Evolutionary conservation across 2,797 vertebrate genomes (phyloP).

Genomic region (Buphagus erythrorhynchus): DNA sequence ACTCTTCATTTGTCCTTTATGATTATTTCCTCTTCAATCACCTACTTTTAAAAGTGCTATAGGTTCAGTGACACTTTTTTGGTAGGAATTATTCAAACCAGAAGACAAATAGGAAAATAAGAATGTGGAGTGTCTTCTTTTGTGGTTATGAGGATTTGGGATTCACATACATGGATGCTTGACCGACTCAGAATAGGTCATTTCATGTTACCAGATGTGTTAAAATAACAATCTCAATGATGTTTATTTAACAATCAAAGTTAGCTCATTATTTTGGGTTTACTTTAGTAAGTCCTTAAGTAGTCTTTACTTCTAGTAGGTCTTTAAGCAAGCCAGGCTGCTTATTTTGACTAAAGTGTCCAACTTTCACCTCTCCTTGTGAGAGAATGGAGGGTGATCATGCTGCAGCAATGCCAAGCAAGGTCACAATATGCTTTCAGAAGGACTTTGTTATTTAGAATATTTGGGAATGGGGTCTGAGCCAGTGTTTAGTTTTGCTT

Average conservation of each 20-base stretch:
- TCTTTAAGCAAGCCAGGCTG: background rate
- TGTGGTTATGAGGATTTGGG: background rate
- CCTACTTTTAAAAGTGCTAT: background rate
- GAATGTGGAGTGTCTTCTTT: background rate
- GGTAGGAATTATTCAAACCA: background rate
- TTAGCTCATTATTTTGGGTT: constrained; percentile 48
- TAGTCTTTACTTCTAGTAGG: background rate
- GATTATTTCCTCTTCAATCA: background rate
- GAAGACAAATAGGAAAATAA: background rate
- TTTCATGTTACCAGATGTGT: constrained; percentile 42
- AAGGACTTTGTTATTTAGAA: background rate
- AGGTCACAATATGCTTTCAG: background rate
- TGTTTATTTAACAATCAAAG: constrained; percentile 63
- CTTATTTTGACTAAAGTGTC: constrained; percentile 33
- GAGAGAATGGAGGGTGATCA: background rate
- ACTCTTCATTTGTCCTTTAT: background rate
- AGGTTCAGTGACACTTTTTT: background rate
- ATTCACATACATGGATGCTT: fast-evolving
- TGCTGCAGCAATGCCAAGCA: background rate
- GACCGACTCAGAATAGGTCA: background rate
- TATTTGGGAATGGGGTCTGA: background rate
- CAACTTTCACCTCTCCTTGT: constrained; percentile 11
- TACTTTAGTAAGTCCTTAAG: constrained; percentile 1
- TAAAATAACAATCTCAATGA: constrained; percentile 53
- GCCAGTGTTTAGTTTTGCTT: constrained; percentile 48